These are phyloP conservation scores for Calypte anna DNA, from an alignment of 2,113 vertebrate species.

Conservation along the genomic window DNA sequence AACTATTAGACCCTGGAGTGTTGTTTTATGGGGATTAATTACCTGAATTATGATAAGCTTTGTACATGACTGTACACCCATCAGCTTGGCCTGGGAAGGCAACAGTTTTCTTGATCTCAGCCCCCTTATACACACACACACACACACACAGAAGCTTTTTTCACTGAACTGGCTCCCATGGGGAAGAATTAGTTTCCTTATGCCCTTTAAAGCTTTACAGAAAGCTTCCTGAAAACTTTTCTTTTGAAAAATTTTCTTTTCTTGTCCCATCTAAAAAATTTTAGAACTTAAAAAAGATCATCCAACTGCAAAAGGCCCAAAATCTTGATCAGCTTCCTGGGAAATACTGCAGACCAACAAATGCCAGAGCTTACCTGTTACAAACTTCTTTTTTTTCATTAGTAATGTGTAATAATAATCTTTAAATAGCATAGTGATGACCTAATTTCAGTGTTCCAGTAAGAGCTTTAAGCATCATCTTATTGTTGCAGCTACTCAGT, in stretches of 20 bases:
- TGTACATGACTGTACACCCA: background rate
- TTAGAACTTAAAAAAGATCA: background rate
- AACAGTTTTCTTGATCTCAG: background rate
- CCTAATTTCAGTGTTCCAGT: background rate
- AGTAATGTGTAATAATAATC: background rate
- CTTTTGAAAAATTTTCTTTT: background rate
- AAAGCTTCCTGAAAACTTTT: background rate
- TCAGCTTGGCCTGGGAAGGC: background rate
- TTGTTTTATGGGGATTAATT: background rate
- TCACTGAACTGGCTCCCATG: background rate
- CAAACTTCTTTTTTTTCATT: background rate
- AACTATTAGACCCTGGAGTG: background rate
- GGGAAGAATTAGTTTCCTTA: background rate
- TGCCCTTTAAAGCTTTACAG: background rate
- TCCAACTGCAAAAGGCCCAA: background rate
- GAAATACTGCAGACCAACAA: background rate
- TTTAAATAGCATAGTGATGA: background rate
- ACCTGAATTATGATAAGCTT: background rate
- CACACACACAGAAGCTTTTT: background rate
- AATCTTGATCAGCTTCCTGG: background rate
- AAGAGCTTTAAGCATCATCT: background rate
- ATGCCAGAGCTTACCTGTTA: background rate
- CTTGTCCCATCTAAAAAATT: background rate
- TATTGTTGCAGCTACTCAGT: background rate
- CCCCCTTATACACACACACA: accelerated